These are phyloP conservation scores for Drosophila kanapiae DNA, from an alignment of 1,140 invertebrate species.

Conservation along the genomic window DNA sequence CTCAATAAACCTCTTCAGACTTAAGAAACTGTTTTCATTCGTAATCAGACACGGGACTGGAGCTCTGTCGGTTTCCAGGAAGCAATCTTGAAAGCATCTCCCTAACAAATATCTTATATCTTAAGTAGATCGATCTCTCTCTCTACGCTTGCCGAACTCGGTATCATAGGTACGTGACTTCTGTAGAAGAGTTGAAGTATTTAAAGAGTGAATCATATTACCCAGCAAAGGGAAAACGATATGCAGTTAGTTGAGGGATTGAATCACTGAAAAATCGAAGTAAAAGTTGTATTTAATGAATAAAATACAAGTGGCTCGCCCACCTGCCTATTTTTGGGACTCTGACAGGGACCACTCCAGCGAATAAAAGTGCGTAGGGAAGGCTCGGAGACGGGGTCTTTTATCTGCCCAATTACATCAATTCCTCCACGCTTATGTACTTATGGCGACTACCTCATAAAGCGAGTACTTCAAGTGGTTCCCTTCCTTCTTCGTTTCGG, in stretches of 20 bases:
- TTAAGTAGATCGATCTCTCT: not conserved
- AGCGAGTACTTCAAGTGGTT: constrained; percentile 24
- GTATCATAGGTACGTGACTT: constrained; percentile 16
- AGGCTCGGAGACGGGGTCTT: not conserved
- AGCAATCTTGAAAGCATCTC: constrained; percentile 12
- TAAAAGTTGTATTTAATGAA: not conserved
- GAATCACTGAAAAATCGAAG: not conserved
- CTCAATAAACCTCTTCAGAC: not conserved
- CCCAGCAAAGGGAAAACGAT: not conserved
- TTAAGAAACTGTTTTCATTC: not conserved
- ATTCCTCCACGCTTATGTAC: constrained; percentile 37
- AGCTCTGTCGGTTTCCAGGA: not conserved
- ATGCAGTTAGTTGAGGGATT: not conserved
- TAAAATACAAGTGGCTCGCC: not conserved
- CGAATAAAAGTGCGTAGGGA: constrained; percentile 7
- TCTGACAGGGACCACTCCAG: constrained; percentile 1
- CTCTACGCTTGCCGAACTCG: no score
- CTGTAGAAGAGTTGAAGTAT: not conserved
- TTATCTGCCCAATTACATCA: constrained; percentile 47
- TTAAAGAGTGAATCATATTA: not conserved
- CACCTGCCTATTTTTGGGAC: constrained; percentile 16
- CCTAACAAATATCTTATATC: constrained; percentile 4
- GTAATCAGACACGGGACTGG: not conserved
- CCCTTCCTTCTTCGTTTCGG: not conserved
- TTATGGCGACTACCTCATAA: constrained; percentile 25